phyloP scores from a whole-genome alignment of 2,113 vertebrate genomes.

The Egretta garzetta region DNA sequence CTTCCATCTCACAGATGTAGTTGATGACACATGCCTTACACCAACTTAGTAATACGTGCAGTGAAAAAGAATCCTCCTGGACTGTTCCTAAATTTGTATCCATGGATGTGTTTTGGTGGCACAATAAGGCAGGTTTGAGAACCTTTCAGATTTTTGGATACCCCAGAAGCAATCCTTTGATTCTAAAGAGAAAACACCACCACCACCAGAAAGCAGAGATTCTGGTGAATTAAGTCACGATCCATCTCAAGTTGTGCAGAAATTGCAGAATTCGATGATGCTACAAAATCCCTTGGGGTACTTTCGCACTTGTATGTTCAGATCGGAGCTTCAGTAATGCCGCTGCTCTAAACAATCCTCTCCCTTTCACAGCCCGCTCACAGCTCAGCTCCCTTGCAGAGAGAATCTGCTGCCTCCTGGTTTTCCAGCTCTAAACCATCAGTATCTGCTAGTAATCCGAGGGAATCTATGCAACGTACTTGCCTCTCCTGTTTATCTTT shows the following conservation, averaged over 20 bases:
- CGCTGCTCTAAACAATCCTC: background rate
- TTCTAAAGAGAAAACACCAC: background rate
- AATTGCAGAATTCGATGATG: accelerated
- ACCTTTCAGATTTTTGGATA: background rate
- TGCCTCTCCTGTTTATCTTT: background rate
- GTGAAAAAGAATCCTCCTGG: background rate
- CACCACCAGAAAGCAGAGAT: background rate
- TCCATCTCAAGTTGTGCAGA: background rate
- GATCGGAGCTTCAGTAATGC: background rate
- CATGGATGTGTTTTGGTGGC: background rate
- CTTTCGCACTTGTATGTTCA: background rate
- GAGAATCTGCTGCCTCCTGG: background rate
- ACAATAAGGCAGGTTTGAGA: background rate
- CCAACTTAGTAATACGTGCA: background rate
- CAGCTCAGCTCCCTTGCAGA: background rate
- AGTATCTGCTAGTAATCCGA: background rate
- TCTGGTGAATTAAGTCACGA: background rate
- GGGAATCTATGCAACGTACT: background rate
- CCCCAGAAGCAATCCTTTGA: background rate
- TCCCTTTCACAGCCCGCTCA: background rate
- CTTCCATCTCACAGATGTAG: background rate
- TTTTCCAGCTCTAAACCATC: background rate
- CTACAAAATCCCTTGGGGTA: background rate
- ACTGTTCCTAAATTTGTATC: background rate
- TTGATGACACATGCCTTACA: background rate